Percentiles rank a stretch among this genome's conserved stretches.
Evolutionary conservation across 2,797 vertebrate species (phyloP).

Genomic region (Pangasius sanitwongsei): DNA sequence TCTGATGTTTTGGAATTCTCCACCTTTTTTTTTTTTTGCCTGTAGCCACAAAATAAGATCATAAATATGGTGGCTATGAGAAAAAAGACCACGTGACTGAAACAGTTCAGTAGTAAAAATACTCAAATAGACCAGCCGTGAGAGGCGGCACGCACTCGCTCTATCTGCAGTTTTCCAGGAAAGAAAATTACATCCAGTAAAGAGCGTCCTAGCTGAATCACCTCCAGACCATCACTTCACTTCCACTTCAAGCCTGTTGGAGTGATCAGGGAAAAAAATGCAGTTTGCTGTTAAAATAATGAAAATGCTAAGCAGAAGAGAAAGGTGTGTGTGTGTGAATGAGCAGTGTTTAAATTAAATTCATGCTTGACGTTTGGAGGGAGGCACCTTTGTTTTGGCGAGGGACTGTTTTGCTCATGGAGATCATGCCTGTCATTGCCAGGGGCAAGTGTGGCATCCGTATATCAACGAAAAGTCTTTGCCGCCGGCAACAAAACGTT

Average conservation of each 20-base stretch:
- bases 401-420: constrained; percentile 45
- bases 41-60: neutral
- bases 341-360: constrained; percentile 28
- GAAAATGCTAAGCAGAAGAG: constrained; percentile 21
- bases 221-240: constrained; percentile 25
- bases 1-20: neutral
- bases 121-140: neutral
- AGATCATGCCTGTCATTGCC: constrained; percentile 60
- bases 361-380: constrained; percentile 28
- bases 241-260: constrained; percentile 22
- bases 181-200: constrained; percentile 32
- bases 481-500: constrained; percentile 61
- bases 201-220: constrained; percentile 19
- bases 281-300: constrained; percentile 15
- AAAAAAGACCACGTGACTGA: neutral
- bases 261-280: neutral
- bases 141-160: neutral
- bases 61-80: neutral
- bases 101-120: neutral
- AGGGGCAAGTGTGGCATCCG: constrained; percentile 52
- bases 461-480: constrained; percentile 52
- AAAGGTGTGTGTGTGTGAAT: neutral
- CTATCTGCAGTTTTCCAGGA: neutral
- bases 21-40: neutral
- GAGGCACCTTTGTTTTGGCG: constrained; percentile 26